Evolutionary conservation across 2,888 invertebrate species (phyloP).

Genomic region (Agonopterix heracliana): DNA sequence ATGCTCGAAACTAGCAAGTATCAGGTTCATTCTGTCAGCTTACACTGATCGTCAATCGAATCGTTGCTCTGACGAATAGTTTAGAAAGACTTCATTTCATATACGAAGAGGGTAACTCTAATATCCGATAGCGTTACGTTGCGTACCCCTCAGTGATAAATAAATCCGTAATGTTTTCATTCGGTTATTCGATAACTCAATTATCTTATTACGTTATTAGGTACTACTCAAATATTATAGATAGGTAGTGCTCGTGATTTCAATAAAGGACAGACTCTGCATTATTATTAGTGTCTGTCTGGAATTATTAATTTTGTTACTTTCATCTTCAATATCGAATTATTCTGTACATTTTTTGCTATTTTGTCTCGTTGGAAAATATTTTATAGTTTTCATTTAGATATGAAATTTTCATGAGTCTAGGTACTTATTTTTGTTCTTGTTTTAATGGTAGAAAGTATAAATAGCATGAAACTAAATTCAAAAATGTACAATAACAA

Average conservation of each 20-base stretch:
- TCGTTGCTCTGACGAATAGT: slow-evolving; percentile 63
- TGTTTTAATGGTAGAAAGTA: too few species aligned
- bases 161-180: slow-evolving; percentile 18
- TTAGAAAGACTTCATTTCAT: slow-evolving; percentile 68
- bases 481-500: too few species aligned
- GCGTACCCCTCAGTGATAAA: not conserved
- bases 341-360: too few species aligned
- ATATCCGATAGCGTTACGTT: slow-evolving; percentile 32
- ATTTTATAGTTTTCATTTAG: too few species aligned
- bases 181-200: slow-evolving; percentile 40
- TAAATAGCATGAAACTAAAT: too few species aligned
- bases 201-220: slow-evolving; percentile 24
- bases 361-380: too few species aligned
- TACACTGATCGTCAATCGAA: slow-evolving; percentile 54
- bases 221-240: not conserved
- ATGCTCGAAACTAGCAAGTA: slow-evolving; percentile 12
- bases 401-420: too few species aligned
- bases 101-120: slow-evolving; percentile 57
- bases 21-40: slow-evolving; percentile 22
- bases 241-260: not conserved
- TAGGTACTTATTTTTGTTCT: too few species aligned
- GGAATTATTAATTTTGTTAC: too few species aligned
- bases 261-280: too few species aligned
- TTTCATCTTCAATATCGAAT: too few species aligned
- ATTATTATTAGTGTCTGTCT: too few species aligned